Base-by-base conservation (phyloP, 2,888 invertebrate species). In the Orthosia cruda region DNA sequence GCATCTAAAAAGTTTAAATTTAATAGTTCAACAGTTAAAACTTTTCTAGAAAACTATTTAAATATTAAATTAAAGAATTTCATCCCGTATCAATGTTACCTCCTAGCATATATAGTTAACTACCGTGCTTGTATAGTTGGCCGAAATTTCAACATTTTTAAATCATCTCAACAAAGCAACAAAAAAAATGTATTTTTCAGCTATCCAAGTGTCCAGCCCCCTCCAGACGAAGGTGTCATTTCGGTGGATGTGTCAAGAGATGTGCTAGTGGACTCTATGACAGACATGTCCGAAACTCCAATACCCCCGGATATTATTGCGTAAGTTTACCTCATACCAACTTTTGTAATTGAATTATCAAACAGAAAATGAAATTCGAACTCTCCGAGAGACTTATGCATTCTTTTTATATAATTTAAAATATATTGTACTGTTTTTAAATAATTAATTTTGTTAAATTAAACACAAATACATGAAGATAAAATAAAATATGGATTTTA, bases 201-300 rank as follows among this genome's bases (percentile, higher is more conserved):
- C 23, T 83, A 80, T 47, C 85, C 83, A 32, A 87, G 86, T 75
- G 87, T 86, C 18, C 88, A 86, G 16, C 54, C 76, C 18, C 82
- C 65, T 0, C 79, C 85, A 1, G 95, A 95, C 68, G 93, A 92
- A 18, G 93, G 91, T 45, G 88, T 95, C 20, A 91, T 95, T 73
- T 90, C 95, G 3, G 91, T 96, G 32, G 94, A 96, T 83, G 88
- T 96, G 3, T 92, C 94, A 16, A 89, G 89, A 32, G 92, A 93
- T 70, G 89, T 91, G n/a, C 74, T 95, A 57, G 94, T 94, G 50
- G 96, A 95, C 77, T 94, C 96, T 0, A 91, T 95, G 72, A 93
- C 93, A 20, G 91, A 93, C 26, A 94, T 95, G 92, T 88, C 94
- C 16, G 91, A 93, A 40, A 90, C 90, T 52, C 87, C 89, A 0